Percentiles rank a stretch among this genome's conserved stretches.
Evolutionary conservation across 2,888 invertebrate species (phyloP).

Genomic region (Coremacera marginata): DNA sequence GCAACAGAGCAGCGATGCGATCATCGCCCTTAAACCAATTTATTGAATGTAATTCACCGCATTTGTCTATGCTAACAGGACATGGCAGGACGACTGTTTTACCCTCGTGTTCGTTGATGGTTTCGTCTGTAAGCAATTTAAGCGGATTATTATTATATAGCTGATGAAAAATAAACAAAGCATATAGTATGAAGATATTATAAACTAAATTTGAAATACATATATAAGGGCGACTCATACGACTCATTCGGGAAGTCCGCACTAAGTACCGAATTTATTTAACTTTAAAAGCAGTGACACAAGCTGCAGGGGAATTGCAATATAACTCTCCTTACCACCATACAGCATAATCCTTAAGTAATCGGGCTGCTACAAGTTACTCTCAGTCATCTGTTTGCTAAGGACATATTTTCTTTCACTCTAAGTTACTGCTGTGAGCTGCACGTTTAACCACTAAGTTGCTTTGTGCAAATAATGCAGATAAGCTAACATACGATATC

Average conservation of each 20-base stretch:
- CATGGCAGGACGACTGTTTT: slow-evolving; percentile 76
- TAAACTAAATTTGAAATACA: not conserved
- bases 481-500: slow-evolving; percentile 24
- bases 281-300: not conserved
- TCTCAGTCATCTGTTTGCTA: slow-evolving; percentile 19
- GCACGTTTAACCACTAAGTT: not conserved
- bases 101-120: slow-evolving; percentile 66
- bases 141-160: no score
- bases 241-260: no score
- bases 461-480: not conserved
- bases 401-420: slow-evolving; percentile 3
- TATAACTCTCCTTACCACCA: not conserved
- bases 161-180: not conserved
- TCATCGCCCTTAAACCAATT: slow-evolving; percentile 80
- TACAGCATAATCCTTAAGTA: slow-evolving; percentile 7
- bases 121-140: slow-evolving; percentile 60
- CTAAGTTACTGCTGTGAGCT: not conserved
- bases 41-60: slow-evolving; percentile 81
- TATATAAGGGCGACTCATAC: not conserved
- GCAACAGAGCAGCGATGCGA: slow-evolving; percentile 69
- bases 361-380: slow-evolving; percentile 11
- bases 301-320: not conserved
- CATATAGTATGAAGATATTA: not conserved
- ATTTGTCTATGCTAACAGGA: slow-evolving; percentile 76
- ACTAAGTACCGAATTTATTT: no score